Evolutionary conservation across 2,888 invertebrate species (phyloP).

Genomic region (Andrena minutula): DNA sequence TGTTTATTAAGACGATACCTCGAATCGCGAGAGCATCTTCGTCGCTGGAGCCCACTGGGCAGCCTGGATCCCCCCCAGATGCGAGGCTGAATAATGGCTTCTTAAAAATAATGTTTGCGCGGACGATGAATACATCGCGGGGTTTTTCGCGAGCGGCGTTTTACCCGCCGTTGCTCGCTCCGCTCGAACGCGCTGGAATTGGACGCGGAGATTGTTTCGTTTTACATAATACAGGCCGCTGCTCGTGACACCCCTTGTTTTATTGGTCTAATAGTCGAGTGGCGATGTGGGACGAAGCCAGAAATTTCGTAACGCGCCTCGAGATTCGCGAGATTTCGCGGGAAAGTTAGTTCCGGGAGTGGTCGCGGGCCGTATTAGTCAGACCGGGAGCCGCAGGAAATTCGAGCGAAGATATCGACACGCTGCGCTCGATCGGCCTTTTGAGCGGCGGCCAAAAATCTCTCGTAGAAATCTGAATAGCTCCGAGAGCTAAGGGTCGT

Average conservation of each 20-base stretch:
- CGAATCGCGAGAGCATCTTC: conserved; percentile 10
- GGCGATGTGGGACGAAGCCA: background rate
- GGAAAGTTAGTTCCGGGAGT: conserved; percentile 6
- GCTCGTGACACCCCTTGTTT: background rate
- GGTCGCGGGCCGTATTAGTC: conserved; percentile 39
- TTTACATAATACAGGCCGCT: too few species aligned
- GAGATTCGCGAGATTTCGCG: background rate
- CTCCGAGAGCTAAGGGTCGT: conserved; percentile 4
- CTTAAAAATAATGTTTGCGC: conserved; percentile 27
- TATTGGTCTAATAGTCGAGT: background rate
- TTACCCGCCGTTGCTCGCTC: background rate
- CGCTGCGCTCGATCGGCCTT: conserved; percentile 24
- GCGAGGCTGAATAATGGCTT: conserved; percentile 1
- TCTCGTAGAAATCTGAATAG: conserved; percentile 43
- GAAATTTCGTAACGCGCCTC: background rate
- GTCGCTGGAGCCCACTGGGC: background rate
- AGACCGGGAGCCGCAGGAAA: conserved; percentile 34
- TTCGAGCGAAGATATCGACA: conserved; percentile 44
- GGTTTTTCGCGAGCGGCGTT: background rate
- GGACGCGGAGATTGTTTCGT: background rate
- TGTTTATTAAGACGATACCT: conserved; percentile 8
- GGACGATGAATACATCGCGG: background rate
- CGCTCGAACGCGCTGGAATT: conserved; percentile 2
- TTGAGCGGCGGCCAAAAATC: conserved; percentile 52
- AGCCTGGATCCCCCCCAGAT: background rate